Evolutionary conservation across 2,113 vertebrate genomes (phyloP), one percentile per base, ranked within the genome.

Genomic region (Barbus barbus): DNA sequence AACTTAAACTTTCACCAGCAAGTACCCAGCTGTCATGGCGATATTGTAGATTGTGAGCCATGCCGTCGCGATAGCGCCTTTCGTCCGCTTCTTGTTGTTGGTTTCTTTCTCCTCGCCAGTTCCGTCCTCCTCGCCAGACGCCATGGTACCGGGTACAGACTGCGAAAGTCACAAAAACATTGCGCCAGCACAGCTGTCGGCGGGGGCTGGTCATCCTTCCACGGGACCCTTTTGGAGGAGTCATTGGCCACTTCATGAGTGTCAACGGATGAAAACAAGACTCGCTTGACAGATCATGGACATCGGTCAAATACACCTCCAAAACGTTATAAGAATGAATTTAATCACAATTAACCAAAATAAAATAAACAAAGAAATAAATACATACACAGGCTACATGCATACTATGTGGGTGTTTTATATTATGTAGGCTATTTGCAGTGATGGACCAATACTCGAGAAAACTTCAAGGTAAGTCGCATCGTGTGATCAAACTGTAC

Each of bases 21-120:
- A 95, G 86, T 95, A 99, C 97, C 97, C 97, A 86, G 97, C 97
- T 9, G 97, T 99, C 97, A 99, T 98, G 94, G 97, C 95, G 92
- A 98, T 97, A 93, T 98, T 97, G 95, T 98, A 99, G 93, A 97
- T 95, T 61, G 95, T 96, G 90, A 99, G 97, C 97, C 97, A 99
- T 93, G 94, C 92, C 5, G 95, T 97, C 2, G 94, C 96, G 90
- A 96, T 11, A 56, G 94, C 90, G 84, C 96, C 91, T 75, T 94
- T 94, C 60, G 93, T 93, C 90, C 93, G 91, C 90, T 93, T 94
- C 93, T 93, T 94, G 90, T 94, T 95, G 94, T 95, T 92, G 3
- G 92, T 91, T 91, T 96, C 96, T 91, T 96, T 97, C 92, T 97
- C 95, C 87, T 98, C 97, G 65, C 92, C 93, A 63, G 96, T 86